A percentile compares a stretch with the other conserved stretches of the same genome.
Evolutionary conservation across 2,888 invertebrate genomes (phyloP).

Genomic region (Callyntrura guangdongensis): DNA sequence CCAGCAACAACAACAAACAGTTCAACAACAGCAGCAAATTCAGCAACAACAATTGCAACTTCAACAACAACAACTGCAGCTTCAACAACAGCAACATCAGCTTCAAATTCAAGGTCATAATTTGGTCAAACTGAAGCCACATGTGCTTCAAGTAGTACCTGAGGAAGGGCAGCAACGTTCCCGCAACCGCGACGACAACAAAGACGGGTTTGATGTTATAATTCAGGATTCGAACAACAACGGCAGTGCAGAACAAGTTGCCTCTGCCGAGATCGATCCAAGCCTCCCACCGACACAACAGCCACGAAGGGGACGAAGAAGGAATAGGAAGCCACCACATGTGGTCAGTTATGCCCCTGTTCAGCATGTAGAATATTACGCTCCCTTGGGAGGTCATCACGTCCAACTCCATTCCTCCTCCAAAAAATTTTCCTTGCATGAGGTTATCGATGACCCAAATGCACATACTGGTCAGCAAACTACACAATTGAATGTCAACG

Average conservation of each 20-base stretch:
- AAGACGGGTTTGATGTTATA: conserved; percentile 64
- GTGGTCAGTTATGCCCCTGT: conserved; percentile 73
- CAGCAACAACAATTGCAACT: conserved; percentile 43
- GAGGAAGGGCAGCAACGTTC: conserved; percentile 48
- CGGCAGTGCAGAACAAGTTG: conserved; percentile 52
- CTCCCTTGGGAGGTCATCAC: conserved; percentile 67
- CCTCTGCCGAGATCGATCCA: conserved; percentile 55
- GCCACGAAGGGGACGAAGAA: conserved; percentile 56
- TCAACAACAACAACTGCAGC: conserved; percentile 63
- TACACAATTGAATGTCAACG: conserved; percentile 36
- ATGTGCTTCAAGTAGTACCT: conserved; percentile 56
- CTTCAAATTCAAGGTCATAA: conserved; percentile 57
- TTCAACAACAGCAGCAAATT: conserved; percentile 65
- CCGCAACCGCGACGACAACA: conserved; percentile 55
- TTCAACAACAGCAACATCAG: conserved; percentile 52
- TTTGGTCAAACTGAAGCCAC: conserved; percentile 50
- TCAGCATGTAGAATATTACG: conserved; percentile 71
- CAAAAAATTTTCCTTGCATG: conserved; percentile 66
- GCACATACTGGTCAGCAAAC: conserved; percentile 54
- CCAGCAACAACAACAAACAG: conserved; percentile 62
- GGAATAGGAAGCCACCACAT: conserved; percentile 69
- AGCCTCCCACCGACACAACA: conserved; percentile 64
- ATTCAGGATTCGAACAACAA: conserved; percentile 55
- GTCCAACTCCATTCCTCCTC: conserved; percentile 63
- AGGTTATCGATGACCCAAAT: conserved; percentile 48